Evolutionary conservation across 2,888 invertebrate species (phyloP), one percentile per base, ranked within the genome.

Genomic region (Drosophila mercatorum): DNA sequence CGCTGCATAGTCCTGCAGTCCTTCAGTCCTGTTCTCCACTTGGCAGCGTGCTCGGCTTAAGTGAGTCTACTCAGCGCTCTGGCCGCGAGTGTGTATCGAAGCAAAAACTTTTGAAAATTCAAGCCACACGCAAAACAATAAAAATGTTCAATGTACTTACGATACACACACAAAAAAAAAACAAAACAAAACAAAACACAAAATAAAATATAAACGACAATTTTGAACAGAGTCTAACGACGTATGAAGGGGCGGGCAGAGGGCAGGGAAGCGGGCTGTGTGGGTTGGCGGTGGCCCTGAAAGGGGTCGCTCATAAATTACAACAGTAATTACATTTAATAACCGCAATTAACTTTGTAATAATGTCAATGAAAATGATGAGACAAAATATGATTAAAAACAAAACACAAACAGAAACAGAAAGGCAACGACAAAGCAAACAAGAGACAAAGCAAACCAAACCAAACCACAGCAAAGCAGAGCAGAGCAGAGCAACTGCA

Each of bases 361-460:
- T 88, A 87, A 87, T 87, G 88, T 87, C 86, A 87, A 87, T 86
- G 84, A 77, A 84, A 86, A 88, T 76, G 84, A 87, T 87, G 86
- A 87, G 89, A 88, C 81, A 74, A 83, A 87, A 87, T 75, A 76
- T 81, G 83, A 84, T 84, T 79, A 89, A 74, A 83, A 81, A 73
- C 65, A 69, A 80, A 68, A 68, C 72, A 76, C 52, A 75, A 40
- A 51, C 28, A 52, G 28, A 41, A 61, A 36, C n/a, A 47, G 31
- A 49, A 28, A 44, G 31, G 17, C 43, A 57, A 34, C 12, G 26
- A 17, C 10, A 63, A 36, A 46, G 41, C 3, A 56, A 67, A 41
- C 58, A 47, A 43, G 34, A 44, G 49, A 53, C 38, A 52, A 40
- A 56, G 31, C 53, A 22, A 22, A 49, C 3, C 31, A 11, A 17